phyloP scores from a whole-genome alignment of 2,113 vertebrate species.

The Empidonax alnorum region DNA sequence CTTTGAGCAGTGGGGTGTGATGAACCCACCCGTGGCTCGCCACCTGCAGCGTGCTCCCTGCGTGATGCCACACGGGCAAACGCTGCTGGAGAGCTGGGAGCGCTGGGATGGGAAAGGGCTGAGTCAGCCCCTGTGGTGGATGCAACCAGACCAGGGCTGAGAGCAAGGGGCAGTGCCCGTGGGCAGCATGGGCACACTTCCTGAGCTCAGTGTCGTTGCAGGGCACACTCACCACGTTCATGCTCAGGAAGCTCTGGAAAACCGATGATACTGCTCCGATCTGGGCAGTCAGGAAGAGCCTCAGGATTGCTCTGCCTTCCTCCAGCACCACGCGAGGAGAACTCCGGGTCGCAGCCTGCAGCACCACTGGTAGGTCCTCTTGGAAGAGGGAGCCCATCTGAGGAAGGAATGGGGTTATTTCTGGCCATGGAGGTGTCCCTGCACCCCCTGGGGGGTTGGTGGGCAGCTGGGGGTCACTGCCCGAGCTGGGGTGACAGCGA shows the following conservation, averaged over 20 bases:
- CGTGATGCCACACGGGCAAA: rapidly evolving
- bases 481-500: rapidly evolving
- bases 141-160: rapidly evolving
- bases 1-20: rapidly evolving
- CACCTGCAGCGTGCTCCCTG: rapidly evolving
- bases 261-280: rapidly evolving
- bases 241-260: conserved; percentile 30
- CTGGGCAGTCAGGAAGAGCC: conserved; percentile 25
- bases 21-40: rapidly evolving
- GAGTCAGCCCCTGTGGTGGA: rapidly evolving
- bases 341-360: background rate
- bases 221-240: background rate
- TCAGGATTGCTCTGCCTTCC: conserved; percentile 11
- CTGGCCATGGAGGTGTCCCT: background rate
- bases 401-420: rapidly evolving
- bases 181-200: rapidly evolving
- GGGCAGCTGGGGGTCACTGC: background rate
- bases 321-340: background rate
- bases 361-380: background rate
- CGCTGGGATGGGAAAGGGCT: rapidly evolving
- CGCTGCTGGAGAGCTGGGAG: rapidly evolving
- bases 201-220: rapidly evolving
- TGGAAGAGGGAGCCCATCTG: conserved; percentile 54
- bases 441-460: rapidly evolving
- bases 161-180: background rate